phyloP scores from a whole-genome alignment of 2,888 invertebrate species.

The Tenthredo amoena region DNA sequence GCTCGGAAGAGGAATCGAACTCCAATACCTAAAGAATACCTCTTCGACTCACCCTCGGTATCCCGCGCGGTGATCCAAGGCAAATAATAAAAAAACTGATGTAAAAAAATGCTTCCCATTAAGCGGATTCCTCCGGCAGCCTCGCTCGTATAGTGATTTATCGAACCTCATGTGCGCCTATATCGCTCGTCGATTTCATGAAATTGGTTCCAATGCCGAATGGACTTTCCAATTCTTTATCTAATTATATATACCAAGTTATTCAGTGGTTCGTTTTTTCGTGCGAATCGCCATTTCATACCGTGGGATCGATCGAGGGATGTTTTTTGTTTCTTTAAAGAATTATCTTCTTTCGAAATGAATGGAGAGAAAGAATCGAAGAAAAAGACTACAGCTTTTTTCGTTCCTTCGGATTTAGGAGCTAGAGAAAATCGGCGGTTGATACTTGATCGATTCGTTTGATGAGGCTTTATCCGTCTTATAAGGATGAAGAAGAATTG shows the following conservation, averaged over 20 bases:
- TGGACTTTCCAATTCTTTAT: constrained; percentile 19
- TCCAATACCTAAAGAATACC: constrained; percentile 22
- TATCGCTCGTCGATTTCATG: constrained; percentile 26
- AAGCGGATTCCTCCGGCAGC: constrained; percentile 27
- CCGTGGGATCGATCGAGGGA: not conserved
- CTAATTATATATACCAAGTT: not conserved
- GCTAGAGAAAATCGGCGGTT: not conserved
- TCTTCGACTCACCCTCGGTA: constrained; percentile 11
- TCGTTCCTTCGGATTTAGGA: not conserved
- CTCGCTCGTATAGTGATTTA: constrained; percentile 60
- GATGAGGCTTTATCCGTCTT: not conserved
- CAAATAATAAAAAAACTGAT: constrained; percentile 31
- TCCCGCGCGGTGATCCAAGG: constrained; percentile 20
- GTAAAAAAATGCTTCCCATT: constrained; percentile 40
- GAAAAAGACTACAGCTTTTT: not conserved
- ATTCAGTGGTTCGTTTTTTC: not conserved
- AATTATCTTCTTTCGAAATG: not conserved
- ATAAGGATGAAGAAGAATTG: not conserved
- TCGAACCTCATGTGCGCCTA: constrained; percentile 39
- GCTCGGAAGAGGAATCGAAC: constrained; percentile 23
- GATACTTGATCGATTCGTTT: not conserved
- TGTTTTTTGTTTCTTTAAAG: not conserved
- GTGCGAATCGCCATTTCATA: not conserved
- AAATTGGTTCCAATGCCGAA: constrained; percentile 4
- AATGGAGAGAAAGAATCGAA: not conserved